Conservation (phyloP, 2,888 invertebrate species). For the Galerucella calmariensis region DNA sequence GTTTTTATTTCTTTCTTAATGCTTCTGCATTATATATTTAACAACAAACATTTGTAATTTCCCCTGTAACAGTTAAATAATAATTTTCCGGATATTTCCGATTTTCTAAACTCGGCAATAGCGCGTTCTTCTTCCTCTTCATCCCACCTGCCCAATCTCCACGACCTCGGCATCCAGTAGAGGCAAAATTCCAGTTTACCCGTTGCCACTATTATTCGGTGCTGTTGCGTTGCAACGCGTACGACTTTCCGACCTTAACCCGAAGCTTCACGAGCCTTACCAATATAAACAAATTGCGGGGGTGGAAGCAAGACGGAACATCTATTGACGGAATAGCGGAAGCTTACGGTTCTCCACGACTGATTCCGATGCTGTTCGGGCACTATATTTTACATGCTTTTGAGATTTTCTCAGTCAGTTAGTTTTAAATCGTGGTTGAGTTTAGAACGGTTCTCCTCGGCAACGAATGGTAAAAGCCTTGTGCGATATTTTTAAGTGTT, state of each 20-base stretch:
- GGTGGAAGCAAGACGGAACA: conserved; percentile 58
- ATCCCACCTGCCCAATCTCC: conserved; percentile 28
- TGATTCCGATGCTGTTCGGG: conserved; percentile 36
- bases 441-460: conserved; percentile 9
- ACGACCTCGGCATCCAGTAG: conserved; percentile 7
- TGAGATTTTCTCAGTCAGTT: conserved; percentile 38
- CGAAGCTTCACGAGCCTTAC: conserved; percentile 12
- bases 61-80: too few relatives aligned
- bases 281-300: conserved; percentile 51
- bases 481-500: conserved; percentile 31
- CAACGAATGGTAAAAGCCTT: conserved; percentile 32
- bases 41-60: too few relatives aligned
- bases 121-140: conserved; percentile 17
- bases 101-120: conserved; percentile 12
- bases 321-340: conserved; percentile 64
- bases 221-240: conserved; percentile 2
- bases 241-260: conserved; percentile 17
- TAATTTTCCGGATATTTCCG: neutral
- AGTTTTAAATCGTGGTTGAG: conserved; percentile 1
- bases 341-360: conserved; percentile 43
- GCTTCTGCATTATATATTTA: too few relatives aligned
- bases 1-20: too few relatives aligned
- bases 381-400: conserved; percentile 45
- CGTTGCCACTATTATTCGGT: neutral
- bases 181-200: conserved; percentile 18